These are phyloP conservation scores for Syngnathus typhle DNA, from an alignment of 2,113 vertebrate genomes.

Conservation along the genomic window DNA sequence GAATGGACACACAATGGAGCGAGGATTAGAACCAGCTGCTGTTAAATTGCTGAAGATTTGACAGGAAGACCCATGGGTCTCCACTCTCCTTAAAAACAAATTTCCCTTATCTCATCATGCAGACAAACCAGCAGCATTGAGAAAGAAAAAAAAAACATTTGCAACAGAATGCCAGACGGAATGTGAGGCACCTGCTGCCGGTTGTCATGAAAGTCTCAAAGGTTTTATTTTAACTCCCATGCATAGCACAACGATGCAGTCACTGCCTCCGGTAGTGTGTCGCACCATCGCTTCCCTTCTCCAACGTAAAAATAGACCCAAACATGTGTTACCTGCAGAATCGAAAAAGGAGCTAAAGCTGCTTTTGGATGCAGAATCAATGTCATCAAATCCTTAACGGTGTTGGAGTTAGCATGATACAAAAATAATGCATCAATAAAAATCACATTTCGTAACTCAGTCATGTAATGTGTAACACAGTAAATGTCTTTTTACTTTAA, in stretches of 20 bases:
- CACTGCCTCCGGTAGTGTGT: constrained; percentile 20
- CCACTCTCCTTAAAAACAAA: constrained; percentile 18
- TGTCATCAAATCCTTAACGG: background rate
- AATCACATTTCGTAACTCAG: background rate
- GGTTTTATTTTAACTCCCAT: constrained; percentile 61
- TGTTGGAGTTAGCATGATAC: background rate
- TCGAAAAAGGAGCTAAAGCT: background rate
- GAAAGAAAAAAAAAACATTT: constrained; percentile 13
- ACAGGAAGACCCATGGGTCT: constrained; percentile 19
- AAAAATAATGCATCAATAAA: background rate
- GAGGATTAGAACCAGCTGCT: constrained; percentile 53
- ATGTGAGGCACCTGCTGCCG: constrained; percentile 45
- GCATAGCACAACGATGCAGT: constrained; percentile 28
- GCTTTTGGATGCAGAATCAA: background rate
- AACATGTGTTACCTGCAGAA: background rate
- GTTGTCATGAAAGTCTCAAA: constrained; percentile 46
- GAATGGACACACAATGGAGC: constrained; percentile 1
- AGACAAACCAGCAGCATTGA: constrained; percentile 10
- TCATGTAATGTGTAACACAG: background rate
- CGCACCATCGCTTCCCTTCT: background rate
- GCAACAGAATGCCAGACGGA: constrained; percentile 38
- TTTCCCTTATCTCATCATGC: constrained; percentile 19
- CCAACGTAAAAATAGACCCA: background rate
- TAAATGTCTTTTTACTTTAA: too few relatives aligned
- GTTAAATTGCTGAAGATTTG: constrained; percentile 17